Evolutionary conservation across 1,140 invertebrate species (phyloP).

Genomic region (Epicauta chinensis): DNA sequence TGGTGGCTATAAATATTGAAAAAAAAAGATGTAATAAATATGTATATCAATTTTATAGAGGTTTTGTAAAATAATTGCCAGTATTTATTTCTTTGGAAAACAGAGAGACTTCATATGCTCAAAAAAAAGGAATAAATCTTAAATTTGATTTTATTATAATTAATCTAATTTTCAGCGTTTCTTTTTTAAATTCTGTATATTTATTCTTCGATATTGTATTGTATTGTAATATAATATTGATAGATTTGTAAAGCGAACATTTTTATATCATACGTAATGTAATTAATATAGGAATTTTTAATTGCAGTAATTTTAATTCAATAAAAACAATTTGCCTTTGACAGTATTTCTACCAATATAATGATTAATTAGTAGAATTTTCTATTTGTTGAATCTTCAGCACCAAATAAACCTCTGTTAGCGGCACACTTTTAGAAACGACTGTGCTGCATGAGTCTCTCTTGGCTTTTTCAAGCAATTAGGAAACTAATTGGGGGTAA

Average conservation of each 20-base stretch:
- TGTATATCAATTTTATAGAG: constrained; percentile 11
- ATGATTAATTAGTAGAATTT: too few relatives aligned
- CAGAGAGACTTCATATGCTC: too few relatives aligned
- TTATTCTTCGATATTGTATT: constrained; percentile 15
- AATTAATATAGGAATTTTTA: neutral
- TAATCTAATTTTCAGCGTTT: neutral
- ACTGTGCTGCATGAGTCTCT: too few relatives aligned
- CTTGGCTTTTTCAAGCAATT: too few relatives aligned
- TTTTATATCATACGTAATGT: too few relatives aligned
- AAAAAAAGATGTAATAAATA: constrained; percentile 3
- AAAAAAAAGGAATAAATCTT: constrained; percentile 4
- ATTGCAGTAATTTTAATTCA: neutral
- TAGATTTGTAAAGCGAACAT: constrained; percentile 6
- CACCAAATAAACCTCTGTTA: too few relatives aligned
- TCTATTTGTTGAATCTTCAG: too few relatives aligned
- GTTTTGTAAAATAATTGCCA: constrained; percentile 15
- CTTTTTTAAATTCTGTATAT: constrained; percentile 3
- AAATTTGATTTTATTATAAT: neutral
- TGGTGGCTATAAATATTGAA: constrained; percentile 52
- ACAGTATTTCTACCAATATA: too few relatives aligned
- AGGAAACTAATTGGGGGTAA: too few relatives aligned
- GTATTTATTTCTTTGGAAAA: neutral
- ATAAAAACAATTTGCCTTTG: too few relatives aligned
- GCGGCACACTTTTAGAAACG: too few relatives aligned
- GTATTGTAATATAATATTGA: constrained; percentile 16